Evolutionary conservation across 2,113 vertebrate genomes (phyloP), one percentile per base, ranked within the genome.

Genomic region (Upupa epops): DNA sequence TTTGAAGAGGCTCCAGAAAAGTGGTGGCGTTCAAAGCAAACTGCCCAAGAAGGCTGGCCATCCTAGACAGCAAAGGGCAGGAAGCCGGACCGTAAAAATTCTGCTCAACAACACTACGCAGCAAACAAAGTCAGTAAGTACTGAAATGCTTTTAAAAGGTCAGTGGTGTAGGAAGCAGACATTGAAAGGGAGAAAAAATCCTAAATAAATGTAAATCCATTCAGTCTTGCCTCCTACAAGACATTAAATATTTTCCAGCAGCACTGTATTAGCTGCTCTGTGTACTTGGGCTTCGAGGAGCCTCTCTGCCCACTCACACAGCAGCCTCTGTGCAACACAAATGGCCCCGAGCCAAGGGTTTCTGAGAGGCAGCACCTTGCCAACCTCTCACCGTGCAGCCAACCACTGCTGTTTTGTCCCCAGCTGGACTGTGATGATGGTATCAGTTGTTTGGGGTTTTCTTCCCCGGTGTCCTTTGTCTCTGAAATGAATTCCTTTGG

Each of bases 121-220:
- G 89, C 86, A 92, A 93, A 89, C 80, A 80, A 79, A 93, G 45
- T 42, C 55, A 5, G 51, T 60, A 81, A 71, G 79, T 49, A 78
- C 45, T 2, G 6, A 90, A 86, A 81, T 56, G 40, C 49, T 71
- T 85, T 79, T 81, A 74, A 93, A 90, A 92, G 85, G 83, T 91
- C 92, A 89, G 5, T 11, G 17, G 19, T 64, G 68, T 80, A 92
- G 69, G 58, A 91, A 90, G 56, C 60, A 88, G 70, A 80, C 31
- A 63, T 5, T 8, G 22, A 74, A 91, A 92, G 25, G 40, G 40
- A 78, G 52, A 37, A 61, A 70, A 69, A 68, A 49, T 40, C 48
- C 52, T 69, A 86, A 90, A 85, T 88, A 91, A 83, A 80, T 81
- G 69, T 91, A 95, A 94, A 92, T 83, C 75, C 65, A 58, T 89